These are phyloP conservation scores for Oscheius sp. DNA, from an alignment of 2,888 invertebrate species.

Conservation along the genomic window DNA sequence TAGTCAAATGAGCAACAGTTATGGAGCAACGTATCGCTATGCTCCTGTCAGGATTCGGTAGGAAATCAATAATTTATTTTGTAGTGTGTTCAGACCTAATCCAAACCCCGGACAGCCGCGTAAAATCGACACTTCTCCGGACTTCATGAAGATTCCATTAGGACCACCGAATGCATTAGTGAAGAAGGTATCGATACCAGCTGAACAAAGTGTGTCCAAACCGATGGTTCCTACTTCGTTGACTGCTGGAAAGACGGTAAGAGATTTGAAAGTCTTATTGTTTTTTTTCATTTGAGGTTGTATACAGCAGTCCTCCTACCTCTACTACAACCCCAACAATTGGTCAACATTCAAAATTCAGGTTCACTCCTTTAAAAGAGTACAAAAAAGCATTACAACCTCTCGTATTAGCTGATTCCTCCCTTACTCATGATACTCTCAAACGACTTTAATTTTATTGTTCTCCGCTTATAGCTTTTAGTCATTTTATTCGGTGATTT, in stretches of 20 bases:
- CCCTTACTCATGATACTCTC: conserved; percentile 13
- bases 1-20: not conserved
- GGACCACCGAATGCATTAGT: not conserved
- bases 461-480: not conserved
- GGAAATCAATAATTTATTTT: not conserved
- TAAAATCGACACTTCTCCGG: no score
- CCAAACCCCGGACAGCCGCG: no score
- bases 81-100: not conserved
- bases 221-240: not conserved
- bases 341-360: not conserved
- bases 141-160: conserved; percentile 7
- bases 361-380: conserved; percentile 14
- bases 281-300: not conserved
- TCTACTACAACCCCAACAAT: no score
- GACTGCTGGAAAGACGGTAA: not conserved
- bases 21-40: conserved; percentile 1
- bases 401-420: conserved; percentile 8
- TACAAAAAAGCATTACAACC: conserved; percentile 23
- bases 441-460: conserved; percentile 10
- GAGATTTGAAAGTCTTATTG: not conserved
- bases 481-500: no score
- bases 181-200: no score
- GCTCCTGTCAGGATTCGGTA: conserved; percentile 15
- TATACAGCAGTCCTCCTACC: conserved; percentile 8
- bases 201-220: no score